Conservation (phyloP, 2,113 vertebrate species). For the Chamaetylas fuelleborni region DNA sequence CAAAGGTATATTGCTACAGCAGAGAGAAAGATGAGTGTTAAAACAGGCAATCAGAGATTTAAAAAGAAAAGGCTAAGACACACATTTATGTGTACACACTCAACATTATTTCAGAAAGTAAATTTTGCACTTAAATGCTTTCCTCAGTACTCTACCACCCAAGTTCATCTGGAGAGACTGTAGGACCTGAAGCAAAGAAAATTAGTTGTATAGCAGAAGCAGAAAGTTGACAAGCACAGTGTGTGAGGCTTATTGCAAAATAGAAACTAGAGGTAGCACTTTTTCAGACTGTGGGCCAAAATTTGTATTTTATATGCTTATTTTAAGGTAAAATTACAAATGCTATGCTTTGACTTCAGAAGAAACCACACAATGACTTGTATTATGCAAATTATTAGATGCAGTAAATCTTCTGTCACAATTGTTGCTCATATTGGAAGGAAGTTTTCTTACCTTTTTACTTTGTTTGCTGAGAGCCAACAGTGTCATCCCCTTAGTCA, state of each 20-base stretch:
- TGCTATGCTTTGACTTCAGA: neutral
- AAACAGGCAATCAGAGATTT: conserved; percentile 25
- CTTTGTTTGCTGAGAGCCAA: conserved; percentile 60
- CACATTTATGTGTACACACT: neutral
- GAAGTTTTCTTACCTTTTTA: conserved; percentile 74
- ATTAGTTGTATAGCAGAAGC: neutral
- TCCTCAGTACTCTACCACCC: neutral
- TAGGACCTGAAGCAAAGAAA: neutral
- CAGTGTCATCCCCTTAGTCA: conserved; percentile 67
- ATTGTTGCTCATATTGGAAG: conserved; percentile 47
- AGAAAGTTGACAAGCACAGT: neutral
- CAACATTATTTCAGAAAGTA: neutral
- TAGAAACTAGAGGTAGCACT: neutral
- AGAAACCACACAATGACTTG: conserved; percentile 11
- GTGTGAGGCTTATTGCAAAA: neutral
- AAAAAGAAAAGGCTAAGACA: conserved; percentile 16
- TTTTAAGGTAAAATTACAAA: conserved; percentile 34
- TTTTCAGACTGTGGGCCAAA: neutral
- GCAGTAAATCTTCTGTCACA: conserved; percentile 24
- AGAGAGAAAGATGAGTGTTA: conserved; percentile 11
- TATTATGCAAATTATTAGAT: conserved; percentile 52
- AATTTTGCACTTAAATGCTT: conserved; percentile 10
- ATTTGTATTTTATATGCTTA: neutral
- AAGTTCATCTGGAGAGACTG: neutral
- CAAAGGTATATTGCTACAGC: conserved; percentile 18